Base-by-base conservation (phyloP, 1,140 invertebrate species). In the Tribolium madens region DNA sequence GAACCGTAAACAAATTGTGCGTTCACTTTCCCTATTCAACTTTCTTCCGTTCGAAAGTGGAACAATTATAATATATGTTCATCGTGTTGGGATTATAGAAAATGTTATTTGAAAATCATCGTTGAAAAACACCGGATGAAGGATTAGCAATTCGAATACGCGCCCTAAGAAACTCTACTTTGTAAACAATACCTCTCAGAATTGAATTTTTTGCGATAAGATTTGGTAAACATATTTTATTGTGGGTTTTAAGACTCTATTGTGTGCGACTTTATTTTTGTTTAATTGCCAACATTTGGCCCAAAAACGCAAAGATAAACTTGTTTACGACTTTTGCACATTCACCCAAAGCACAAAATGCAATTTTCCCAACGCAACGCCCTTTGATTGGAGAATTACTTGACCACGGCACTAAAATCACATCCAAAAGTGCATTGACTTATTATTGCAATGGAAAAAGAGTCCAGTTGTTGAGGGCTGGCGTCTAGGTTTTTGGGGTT, bases 11-110 rank as follows among this genome's bases (percentile, higher is more conserved):
- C 70, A 72, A 71, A 72, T 72, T 52, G 31, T 52, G 70, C 70
- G 70, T 72, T 72, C 70, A 72, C 70, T 72, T 72, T 72, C 70
- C 70, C 70, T 72, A 72, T 72, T 72, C 70, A 72, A 72, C 70
- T 72, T 72, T 72, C 70, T 72, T 72, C 70, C 70, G 70, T 72
- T 72, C 70, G 70, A 72, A 72, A 72, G 70, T 72, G 70, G 70
- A 72, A 72, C 70, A 52, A 50, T 72, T 72, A 72, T 72, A 72
- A 72, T 72, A 72, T 72, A 72, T 72, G 70, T 31, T 72, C 50
- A 47, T 47, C 57, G 26, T 64, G 57, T 12, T 33, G 26, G 57
- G 57, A 64, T 64, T 64, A 64, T 64, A 64, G 57, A 64, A 64
- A 64, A 64, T 64, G 57, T 13, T 33, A 64, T 64, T 64, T 64